phyloP scores from a whole-genome alignment of 2,888 invertebrate genomes.

The Acronicta alni region DNA sequence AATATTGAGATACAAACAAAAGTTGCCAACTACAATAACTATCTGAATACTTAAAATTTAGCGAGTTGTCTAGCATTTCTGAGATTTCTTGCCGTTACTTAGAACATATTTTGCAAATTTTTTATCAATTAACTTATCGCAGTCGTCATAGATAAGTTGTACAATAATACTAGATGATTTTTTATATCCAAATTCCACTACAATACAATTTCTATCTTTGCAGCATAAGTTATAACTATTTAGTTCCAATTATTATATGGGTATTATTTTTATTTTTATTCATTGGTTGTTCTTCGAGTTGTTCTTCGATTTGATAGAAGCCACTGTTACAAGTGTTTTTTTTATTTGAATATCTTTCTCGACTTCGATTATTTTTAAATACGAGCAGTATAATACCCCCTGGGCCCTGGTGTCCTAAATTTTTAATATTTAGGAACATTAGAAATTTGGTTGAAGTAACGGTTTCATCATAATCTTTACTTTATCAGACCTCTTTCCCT shows the following conservation, averaged over 20 bases:
- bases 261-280: no score
- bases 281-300: no score
- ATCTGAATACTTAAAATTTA: constrained; percentile 41
- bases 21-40: constrained; percentile 38
- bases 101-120: constrained; percentile 15
- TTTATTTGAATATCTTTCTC: no score
- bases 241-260: no score
- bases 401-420: background rate
- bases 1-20: constrained; percentile 34
- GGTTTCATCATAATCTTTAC: background rate
- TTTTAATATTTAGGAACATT: background rate
- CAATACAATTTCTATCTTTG: no score
- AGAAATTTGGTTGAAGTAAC: constrained; percentile 19
- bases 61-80: constrained; percentile 31
- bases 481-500: constrained; percentile 23
- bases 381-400: background rate
- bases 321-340: no score
- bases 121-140: no score
- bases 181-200: no score
- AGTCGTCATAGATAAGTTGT: no score
- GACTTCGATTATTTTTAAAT: background rate
- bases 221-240: no score
- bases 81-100: constrained; percentile 8
- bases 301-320: no score
- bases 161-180: no score